Conservation (phyloP, 1,140 invertebrate species). For the Zaprionus tsacasi region DNA sequence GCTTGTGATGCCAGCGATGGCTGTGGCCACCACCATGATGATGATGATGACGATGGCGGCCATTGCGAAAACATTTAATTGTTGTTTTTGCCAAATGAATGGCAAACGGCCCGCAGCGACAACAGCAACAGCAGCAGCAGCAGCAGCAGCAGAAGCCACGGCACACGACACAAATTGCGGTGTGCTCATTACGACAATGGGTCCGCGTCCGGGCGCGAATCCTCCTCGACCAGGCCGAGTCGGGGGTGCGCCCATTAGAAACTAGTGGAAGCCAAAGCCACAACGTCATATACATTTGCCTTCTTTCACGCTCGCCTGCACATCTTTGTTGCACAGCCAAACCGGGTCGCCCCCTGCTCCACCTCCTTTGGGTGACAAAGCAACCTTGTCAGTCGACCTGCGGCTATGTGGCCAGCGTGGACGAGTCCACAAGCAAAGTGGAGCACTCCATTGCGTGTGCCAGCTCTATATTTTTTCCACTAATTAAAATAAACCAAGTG, state of each 20-base stretch:
- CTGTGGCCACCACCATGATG: conserved; percentile 20
- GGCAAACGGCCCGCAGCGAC: conserved; percentile 74
- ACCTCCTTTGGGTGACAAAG: conserved; percentile 50
- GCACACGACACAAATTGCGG: conserved; percentile 79
- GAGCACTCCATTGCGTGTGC: conserved; percentile 72
- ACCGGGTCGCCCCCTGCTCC: background rate
- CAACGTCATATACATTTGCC: conserved; percentile 64
- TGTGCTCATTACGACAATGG: conserved; percentile 79
- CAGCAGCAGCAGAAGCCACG: conserved; percentile 24
- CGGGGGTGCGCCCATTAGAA: conserved; percentile 56
- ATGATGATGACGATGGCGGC: conserved; percentile 45
- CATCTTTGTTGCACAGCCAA: conserved; percentile 47
- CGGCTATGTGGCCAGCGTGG: conserved; percentile 60
- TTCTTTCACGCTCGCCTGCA: conserved; percentile 72
- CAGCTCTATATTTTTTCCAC: conserved; percentile 76
- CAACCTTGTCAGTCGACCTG: conserved; percentile 69
- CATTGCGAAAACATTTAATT: conserved; percentile 82
- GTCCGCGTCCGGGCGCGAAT: conserved; percentile 17
- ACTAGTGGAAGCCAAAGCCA: conserved; percentile 28
- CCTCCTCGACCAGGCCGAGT: conserved; percentile 23
- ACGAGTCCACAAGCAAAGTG: conserved; percentile 50
- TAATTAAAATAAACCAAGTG: conserved; percentile 83
- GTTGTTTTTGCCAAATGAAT: conserved; percentile 83
- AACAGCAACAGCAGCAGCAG: conserved; percentile 34
- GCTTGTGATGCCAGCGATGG: background rate